Evolutionary conservation across 2,113 vertebrate species (phyloP).

Genomic region (Argyrosomus japonicus): DNA sequence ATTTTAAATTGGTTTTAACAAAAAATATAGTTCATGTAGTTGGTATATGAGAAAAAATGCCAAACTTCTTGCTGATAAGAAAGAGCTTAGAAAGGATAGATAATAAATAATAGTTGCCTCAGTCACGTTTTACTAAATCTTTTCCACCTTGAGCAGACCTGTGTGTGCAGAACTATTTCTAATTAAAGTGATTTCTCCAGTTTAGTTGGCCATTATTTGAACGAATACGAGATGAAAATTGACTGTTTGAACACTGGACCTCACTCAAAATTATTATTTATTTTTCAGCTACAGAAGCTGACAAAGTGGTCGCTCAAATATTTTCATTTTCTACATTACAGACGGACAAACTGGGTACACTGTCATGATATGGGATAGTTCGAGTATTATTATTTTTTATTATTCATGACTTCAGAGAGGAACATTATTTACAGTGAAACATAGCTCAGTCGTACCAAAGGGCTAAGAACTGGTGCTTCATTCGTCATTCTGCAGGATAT

Average conservation of each 20-base stretch:
- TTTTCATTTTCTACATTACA: constrained; percentile 31
- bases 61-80: too few species aligned
- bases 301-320: constrained; percentile 9
- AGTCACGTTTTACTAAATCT: too few species aligned
- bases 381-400: constrained; percentile 29
- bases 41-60: too few species aligned
- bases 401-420: constrained; percentile 50
- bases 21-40: too few species aligned
- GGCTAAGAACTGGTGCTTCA: constrained; percentile 30
- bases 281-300: background rate
- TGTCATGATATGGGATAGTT: constrained; percentile 1
- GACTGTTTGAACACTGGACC: background rate
- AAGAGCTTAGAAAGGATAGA: too few species aligned
- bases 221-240: background rate
- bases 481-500: constrained; percentile 53
- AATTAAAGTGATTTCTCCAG: background rate
- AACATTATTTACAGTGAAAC: constrained; percentile 52
- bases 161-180: background rate
- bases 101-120: too few species aligned
- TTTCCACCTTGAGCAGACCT: background rate
- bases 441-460: constrained; percentile 46
- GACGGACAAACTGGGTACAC: constrained; percentile 7
- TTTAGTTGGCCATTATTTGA: background rate
- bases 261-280: constrained; percentile 3
- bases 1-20: too few species aligned